Conservation (phyloP, 2,888 invertebrate species). For the Perdita meconis region DNA sequence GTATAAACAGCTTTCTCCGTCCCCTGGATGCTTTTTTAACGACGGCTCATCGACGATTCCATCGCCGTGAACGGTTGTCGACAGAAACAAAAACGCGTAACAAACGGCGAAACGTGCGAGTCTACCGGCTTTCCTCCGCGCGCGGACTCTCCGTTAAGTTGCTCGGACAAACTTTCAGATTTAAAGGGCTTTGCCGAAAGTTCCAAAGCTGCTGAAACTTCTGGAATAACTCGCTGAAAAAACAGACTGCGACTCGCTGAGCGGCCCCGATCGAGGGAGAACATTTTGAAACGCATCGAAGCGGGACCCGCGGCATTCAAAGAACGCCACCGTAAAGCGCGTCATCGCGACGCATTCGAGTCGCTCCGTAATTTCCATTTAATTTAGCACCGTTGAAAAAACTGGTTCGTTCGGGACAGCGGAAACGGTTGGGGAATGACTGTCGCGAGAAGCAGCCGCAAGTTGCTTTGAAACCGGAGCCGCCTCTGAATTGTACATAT, state of each 20-base stretch:
- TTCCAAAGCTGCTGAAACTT: conserved; percentile 48
- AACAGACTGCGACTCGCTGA: conserved; percentile 11
- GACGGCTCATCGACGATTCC: conserved; percentile 44
- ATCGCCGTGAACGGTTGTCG: conserved; percentile 19
- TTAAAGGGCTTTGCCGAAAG: conserved; percentile 57
- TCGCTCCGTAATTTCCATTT: conserved; percentile 45
- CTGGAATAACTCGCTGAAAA: conserved; percentile 36
- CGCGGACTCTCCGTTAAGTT: conserved; percentile 50
- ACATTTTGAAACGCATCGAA: conserved; percentile 32
- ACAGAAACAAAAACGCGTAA: conserved; percentile 25
- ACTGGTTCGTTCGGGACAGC: background rate
- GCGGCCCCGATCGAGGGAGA: conserved; percentile 37
- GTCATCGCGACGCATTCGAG: background rate
- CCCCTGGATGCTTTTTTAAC: conserved; percentile 28
- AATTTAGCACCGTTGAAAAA: conserved; percentile 31
- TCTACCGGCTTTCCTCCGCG: background rate
- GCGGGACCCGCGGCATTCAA: background rate
- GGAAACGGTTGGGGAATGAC: conserved; percentile 37
- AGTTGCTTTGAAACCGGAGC: conserved; percentile 15
- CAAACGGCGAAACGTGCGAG: conserved; percentile 37
- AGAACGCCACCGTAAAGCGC: too few relatives aligned
- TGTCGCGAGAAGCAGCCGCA: conserved; percentile 25
- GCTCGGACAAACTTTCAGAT: conserved; percentile 60
- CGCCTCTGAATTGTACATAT: conserved; percentile 35
- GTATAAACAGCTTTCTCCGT: background rate